These are phyloP conservation scores for Sesamia inferens DNA, from an alignment of 2,888 invertebrate species.

Conservation along the genomic window DNA sequence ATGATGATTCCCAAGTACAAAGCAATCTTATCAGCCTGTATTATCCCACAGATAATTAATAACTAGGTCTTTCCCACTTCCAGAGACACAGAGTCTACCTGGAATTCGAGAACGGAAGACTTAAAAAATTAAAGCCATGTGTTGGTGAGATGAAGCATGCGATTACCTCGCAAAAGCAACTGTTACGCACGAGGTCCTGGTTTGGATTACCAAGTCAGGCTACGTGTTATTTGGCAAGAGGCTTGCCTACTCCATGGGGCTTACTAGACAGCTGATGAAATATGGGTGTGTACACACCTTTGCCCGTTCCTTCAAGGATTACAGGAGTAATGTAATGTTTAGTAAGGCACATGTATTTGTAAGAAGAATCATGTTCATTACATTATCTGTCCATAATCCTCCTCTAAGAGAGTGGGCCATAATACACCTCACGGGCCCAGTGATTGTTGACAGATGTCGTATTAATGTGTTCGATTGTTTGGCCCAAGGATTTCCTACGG, in stretches of 20 bases:
- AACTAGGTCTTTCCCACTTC: background rate
- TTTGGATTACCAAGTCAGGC: background rate
- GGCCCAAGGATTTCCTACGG: no score
- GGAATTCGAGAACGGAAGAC: background rate
- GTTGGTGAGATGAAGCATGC: constrained; percentile 7
- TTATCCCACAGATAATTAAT: constrained; percentile 3
- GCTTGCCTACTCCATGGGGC: background rate
- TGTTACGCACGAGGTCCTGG: background rate
- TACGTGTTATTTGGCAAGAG: background rate
- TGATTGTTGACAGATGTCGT: no score
- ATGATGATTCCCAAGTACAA: background rate
- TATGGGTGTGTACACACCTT: background rate
- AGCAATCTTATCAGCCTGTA: background rate
- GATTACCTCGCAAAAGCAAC: background rate
- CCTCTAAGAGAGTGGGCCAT: no score
- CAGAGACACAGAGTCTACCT: background rate
- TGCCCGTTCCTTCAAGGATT: background rate
- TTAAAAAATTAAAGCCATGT: background rate
- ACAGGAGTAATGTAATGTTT: background rate
- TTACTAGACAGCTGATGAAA: background rate
- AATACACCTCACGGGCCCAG: no score
- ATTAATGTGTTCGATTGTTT: no score
- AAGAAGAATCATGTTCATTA: constrained; percentile 10
- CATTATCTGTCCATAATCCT: background rate
- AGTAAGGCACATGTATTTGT: background rate